Conservation (phyloP, 2,888 invertebrate genomes). For the Mycalesis mineus region DNA sequence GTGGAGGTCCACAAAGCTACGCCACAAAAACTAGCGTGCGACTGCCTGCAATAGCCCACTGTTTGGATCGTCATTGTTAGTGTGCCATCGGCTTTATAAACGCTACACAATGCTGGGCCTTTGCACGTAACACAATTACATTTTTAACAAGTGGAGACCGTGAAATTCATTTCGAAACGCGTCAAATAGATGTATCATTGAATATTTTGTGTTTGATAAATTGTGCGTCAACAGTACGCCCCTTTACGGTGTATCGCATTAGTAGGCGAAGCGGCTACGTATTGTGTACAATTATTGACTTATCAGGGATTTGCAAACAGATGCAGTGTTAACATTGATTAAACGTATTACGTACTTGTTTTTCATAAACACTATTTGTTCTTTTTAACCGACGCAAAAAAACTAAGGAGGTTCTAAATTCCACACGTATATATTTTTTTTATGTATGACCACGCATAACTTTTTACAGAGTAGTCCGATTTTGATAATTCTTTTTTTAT, state of each 20-base stretch:
- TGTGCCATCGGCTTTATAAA: constrained; percentile 50
- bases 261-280: neutral
- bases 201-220: constrained; percentile 61
- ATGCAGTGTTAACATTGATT: neutral
- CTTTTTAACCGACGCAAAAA: too few relatives aligned
- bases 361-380: too few relatives aligned
- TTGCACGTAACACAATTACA: constrained; percentile 57
- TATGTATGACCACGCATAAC: too few relatives aligned
- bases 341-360: too few relatives aligned
- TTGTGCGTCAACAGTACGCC: constrained; percentile 68
- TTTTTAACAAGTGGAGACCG: constrained; percentile 52
- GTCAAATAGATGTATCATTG: constrained; percentile 66
- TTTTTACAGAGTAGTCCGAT: too few relatives aligned
- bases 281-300: neutral
- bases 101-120: constrained; percentile 45
- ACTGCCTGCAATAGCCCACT: constrained; percentile 52
- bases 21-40: constrained; percentile 59
- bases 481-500: too few relatives aligned
- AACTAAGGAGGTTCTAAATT: too few relatives aligned
- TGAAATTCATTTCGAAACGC: constrained; percentile 60
- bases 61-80: constrained; percentile 48
- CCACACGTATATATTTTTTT: too few relatives aligned
- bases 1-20: constrained; percentile 53
- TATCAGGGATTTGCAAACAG: neutral
- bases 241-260: constrained; percentile 42